These are phyloP conservation scores for Oplegnathus fasciatus DNA, from an alignment of 2,113 vertebrate species.

Conservation along the genomic window DNA sequence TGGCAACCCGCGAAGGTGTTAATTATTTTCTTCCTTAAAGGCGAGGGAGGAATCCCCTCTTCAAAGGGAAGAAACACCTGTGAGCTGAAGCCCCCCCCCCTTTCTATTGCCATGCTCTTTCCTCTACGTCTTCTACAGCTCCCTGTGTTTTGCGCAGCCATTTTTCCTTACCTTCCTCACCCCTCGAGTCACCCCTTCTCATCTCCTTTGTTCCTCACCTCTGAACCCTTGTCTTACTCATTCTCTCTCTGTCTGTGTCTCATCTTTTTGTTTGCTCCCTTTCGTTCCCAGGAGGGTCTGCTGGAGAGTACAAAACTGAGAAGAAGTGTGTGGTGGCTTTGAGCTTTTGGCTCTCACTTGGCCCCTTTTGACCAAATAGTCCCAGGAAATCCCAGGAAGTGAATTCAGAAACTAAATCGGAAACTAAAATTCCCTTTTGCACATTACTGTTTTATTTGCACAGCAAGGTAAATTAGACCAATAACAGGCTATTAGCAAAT, in stretches of 20 bases:
- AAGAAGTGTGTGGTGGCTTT: not conserved
- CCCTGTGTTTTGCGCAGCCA: not conserved
- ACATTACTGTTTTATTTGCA: not conserved
- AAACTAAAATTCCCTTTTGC: not conserved
- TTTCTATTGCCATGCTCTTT: conserved; percentile 31
- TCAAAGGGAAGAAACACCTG: conserved; percentile 75
- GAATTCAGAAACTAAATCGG: not conserved
- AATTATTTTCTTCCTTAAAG: conserved; percentile 79
- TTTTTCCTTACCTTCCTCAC: conserved; percentile 1
- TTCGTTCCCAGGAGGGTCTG: not conserved
- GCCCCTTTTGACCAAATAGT: not conserved
- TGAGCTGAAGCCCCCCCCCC: conserved; percentile 38
- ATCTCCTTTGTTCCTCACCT: not conserved
- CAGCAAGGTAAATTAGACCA: not conserved
- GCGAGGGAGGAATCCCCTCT: conserved; percentile 74
- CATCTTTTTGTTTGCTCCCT: not conserved
- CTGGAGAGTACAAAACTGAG: not conserved
- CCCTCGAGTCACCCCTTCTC: not conserved
- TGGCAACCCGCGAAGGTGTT: conserved; percentile 79
- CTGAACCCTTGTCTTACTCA: not conserved
- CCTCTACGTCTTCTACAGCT: conserved; percentile 1
- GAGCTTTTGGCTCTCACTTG: not conserved
- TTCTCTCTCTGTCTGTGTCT: not conserved
- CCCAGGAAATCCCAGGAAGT: not conserved
- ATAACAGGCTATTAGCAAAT: not conserved